Evolutionary conservation across 2,113 vertebrate genomes (phyloP).

Genomic region (Ageneiosus marmoratus): DNA sequence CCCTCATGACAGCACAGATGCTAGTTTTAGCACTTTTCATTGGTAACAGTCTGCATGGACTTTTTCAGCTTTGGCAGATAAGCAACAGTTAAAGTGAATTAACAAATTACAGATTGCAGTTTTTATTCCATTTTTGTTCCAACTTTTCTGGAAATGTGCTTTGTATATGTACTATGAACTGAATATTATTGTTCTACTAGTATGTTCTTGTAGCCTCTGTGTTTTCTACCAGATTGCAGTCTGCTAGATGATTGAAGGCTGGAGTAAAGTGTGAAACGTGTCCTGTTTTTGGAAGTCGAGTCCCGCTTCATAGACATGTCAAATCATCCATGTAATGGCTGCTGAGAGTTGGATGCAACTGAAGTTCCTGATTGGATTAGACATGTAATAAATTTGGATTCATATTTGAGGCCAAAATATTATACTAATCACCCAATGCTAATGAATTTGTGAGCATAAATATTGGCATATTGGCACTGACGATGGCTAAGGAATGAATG

Average conservation of each 20-base stretch:
- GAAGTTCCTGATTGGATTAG: slow-evolving; percentile 72
- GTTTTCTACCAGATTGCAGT: background rate
- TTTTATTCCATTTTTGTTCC: too few species aligned
- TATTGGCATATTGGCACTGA: slow-evolving; percentile 54
- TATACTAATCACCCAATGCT: slow-evolving; percentile 64
- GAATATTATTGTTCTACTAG: background rate
- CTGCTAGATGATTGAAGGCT: background rate
- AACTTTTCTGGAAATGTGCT: too few species aligned
- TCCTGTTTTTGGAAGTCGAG: slow-evolving; percentile 22
- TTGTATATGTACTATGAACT: background rate
- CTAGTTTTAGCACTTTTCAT: too few species aligned
- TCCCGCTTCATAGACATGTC: slow-evolving; percentile 42
- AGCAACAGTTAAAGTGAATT: too few species aligned
- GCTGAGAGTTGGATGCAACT: slow-evolving; percentile 51
- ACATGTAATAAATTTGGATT: slow-evolving; percentile 66
- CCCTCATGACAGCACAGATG: too few species aligned
- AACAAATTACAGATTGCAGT: too few species aligned
- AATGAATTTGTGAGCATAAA: slow-evolving; percentile 60
- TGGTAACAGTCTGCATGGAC: too few species aligned
- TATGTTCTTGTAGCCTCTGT: background rate
- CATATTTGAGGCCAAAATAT: slow-evolving; percentile 70
- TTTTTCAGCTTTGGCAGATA: too few species aligned
- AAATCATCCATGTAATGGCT: slow-evolving; percentile 52
- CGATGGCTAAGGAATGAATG: slow-evolving; percentile 31
- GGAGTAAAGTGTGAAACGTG: background rate